Evolutionary conservation across 1,140 invertebrate genomes (phyloP).

Genomic region (Caenorhabditis briggsae): DNA sequence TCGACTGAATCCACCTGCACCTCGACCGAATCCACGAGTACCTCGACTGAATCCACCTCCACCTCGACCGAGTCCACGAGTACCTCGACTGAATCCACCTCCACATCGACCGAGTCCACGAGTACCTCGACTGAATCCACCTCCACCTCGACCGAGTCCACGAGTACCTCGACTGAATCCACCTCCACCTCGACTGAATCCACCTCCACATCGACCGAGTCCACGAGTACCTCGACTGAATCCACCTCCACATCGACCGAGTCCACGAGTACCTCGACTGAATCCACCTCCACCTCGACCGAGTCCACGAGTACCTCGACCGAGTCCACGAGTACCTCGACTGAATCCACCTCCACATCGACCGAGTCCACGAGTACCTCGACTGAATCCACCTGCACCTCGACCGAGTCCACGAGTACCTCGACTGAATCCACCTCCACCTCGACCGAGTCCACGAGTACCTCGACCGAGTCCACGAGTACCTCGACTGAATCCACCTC

Average conservation of each 20-base stretch:
- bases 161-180: slow-evolving; percentile 22
- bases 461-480: not conserved
- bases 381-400: not conserved
- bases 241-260: not conserved
- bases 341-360: not conserved
- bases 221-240: not conserved
- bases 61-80: slow-evolving; percentile 5
- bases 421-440: not conserved
- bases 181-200: slow-evolving; percentile 29
- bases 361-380: slow-evolving; percentile 7
- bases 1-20: not conserved
- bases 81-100: slow-evolving; percentile 1
- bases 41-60: not conserved
- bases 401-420: not conserved
- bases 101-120: not conserved
- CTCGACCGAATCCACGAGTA: not conserved
- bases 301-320: not conserved
- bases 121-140: not conserved
- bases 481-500: slow-evolving; percentile 2
- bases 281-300: not conserved
- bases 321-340: not conserved
- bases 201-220: not conserved
- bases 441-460: not conserved
- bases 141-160: not conserved
- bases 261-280: not conserved